Evolutionary conservation across 2,113 vertebrate genomes (phyloP).

Genomic region (Sclerurus mexicanus): DNA sequence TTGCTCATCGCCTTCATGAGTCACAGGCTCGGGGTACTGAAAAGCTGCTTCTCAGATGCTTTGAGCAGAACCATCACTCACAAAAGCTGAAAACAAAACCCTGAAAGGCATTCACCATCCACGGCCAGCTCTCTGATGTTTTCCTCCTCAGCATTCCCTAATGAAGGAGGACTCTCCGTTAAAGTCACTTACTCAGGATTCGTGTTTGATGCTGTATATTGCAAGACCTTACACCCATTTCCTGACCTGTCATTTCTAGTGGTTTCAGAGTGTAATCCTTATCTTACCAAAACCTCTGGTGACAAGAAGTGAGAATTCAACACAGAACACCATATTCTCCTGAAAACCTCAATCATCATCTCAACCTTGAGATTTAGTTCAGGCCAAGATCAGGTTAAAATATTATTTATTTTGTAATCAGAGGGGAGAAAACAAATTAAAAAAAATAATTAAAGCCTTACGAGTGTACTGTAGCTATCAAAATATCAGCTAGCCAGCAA

Average conservation of each 20-base stretch:
- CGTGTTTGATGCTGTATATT: accelerated
- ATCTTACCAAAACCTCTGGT: slow-evolving; percentile 7
- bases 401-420: neutral
- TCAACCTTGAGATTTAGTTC: neutral
- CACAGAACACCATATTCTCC: neutral
- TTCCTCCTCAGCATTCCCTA: neutral
- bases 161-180: neutral
- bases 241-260: neutral
- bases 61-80: neutral
- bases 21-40: neutral
- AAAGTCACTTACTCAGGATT: neutral
- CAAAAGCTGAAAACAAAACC: neutral
- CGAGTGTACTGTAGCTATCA: neutral
- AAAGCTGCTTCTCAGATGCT: neutral
- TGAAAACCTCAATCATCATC: neutral
- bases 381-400: neutral
- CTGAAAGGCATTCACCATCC: neutral
- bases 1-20: slow-evolving; percentile 38
- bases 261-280: neutral
- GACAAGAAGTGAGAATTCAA: neutral
- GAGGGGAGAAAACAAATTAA: neutral
- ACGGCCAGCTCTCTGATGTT: neutral
- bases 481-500: neutral
- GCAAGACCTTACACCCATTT: neutral
- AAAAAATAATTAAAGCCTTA: neutral